Percentiles rank a stretch among this genome's conserved stretches.
phyloP scores from a whole-genome alignment of 2,888 invertebrate species.

The Achlya flavicornis region DNA sequence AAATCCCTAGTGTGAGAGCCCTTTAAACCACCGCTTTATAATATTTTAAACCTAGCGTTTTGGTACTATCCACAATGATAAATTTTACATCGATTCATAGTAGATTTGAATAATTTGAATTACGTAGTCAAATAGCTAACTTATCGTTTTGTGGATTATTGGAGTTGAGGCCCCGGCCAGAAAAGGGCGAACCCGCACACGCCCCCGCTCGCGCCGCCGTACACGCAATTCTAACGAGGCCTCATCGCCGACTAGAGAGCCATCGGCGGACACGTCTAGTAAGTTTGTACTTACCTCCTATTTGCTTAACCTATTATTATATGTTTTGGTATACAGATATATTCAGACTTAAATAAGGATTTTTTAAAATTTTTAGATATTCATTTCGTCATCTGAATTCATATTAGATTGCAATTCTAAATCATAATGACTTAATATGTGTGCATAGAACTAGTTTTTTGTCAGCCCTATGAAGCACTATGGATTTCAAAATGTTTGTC shows the following conservation, averaged over 20 bases:
- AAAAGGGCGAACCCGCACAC: conserved; percentile 9
- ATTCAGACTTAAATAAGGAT: background rate
- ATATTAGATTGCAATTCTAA: background rate
- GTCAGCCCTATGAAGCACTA: too few species aligned
- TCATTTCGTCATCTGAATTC: background rate
- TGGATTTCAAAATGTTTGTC: too few species aligned
- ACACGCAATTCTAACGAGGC: background rate
- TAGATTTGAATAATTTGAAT: too few species aligned
- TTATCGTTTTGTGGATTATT: background rate
- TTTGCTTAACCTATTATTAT: too few species aligned
- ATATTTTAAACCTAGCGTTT: background rate
- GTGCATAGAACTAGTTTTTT: too few species aligned
- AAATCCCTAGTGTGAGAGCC: too few species aligned
- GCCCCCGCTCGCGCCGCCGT: background rate
- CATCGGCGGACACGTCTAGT: conserved; percentile 4
- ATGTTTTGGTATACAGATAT: background rate
- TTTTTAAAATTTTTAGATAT: too few species aligned
- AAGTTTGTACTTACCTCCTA: too few species aligned
- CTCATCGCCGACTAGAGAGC: background rate
- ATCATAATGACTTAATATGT: too few species aligned
- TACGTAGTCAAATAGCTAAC: too few species aligned
- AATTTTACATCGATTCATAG: too few species aligned
- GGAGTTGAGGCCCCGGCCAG: background rate
- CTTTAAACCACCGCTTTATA: too few species aligned
- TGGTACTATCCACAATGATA: background rate